Evolutionary conservation across 1,140 invertebrate genomes (phyloP), one percentile per base, ranked within the genome.

Genomic region (Ganaspis sp.): DNA sequence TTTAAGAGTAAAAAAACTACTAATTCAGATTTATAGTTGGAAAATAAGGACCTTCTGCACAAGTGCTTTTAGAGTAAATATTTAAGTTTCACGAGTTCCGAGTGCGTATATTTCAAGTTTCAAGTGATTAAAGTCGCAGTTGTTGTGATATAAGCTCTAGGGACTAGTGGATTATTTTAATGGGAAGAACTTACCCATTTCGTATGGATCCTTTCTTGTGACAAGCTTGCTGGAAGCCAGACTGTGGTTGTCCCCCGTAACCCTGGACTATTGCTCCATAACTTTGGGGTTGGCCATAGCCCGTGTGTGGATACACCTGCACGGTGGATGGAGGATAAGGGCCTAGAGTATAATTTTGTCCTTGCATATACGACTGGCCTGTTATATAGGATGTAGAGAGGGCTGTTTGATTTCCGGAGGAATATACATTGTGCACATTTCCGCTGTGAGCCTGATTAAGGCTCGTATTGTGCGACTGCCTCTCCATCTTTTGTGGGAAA

Each of bases 181-280:
- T 26, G 12, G 15, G 23, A 23, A 64, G 88, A 45, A 95, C 92
- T 85, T 95, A 94, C n/a, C 93, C 93, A 84, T 94, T 95, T 72
- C 94, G 90, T 5, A 94, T 92, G 23, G 94, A 93, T 40, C 93
- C 92, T 85, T 95, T 95, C 83, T 95, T 95, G 81, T 93, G 92
- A 81, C 94, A 90, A 72, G 89, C 89, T 80, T 94, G 93, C 37
- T 92, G 91, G 78, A 92, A 93, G 5, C 89, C 88, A 19, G 91
- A 87, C 64, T 90, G 89, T 0, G 89, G 84, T 76, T 88, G 88
- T 26, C 87, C 89, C 4, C 90, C 91, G 77, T 85, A 92, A 19
- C 84, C 91, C 81, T 88, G 90, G 40, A 83, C 85, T 49, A 83
- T 75, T 21, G 77, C 70, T 12, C 89, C 91, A 72, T 85, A 92